Conservation (phyloP, 2,888 invertebrate genomes). For the Hydriomena furcata region DNA sequence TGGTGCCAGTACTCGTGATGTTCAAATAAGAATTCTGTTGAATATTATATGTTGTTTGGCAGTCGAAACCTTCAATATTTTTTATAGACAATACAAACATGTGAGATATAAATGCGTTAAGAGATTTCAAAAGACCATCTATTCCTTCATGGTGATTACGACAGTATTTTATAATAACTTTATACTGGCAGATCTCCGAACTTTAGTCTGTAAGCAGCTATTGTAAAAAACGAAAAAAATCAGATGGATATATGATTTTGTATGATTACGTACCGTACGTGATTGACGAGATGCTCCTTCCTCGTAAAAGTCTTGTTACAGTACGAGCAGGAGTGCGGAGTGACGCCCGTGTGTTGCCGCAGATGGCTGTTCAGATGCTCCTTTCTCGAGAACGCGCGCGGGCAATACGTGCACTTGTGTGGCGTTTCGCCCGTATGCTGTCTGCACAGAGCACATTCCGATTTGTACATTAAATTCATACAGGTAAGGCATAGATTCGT, state of each 20-base stretch:
- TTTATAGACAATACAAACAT: too few species aligned
- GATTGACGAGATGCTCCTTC: constrained; percentile 89
- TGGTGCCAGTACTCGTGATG: too few species aligned
- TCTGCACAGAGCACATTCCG: constrained; percentile 82
- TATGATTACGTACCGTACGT: constrained; percentile 65
- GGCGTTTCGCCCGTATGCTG: constrained; percentile 93
- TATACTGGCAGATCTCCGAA: too few species aligned
- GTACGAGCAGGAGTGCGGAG: constrained; percentile 88
- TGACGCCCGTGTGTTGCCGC: constrained; percentile 88
- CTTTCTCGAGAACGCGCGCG: constrained; percentile 87
- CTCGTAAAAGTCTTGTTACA: constrained; percentile 88
- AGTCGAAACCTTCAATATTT: too few species aligned
- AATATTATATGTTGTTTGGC: too few species aligned
- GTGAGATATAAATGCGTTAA: too few species aligned
- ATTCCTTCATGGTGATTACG: too few species aligned
- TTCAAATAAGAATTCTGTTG: too few species aligned
- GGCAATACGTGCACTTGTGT: constrained; percentile 87
- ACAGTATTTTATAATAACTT: too few species aligned
- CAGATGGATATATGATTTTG: neutral
- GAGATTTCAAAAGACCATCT: too few species aligned
- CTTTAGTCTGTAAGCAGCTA: too few species aligned
- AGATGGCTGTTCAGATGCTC: constrained; percentile 95
- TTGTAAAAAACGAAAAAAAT: neutral
- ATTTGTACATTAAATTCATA: constrained; percentile 50
- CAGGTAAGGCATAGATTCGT: constrained; percentile 15